Evolutionary conservation across 2,797 vertebrate genomes (phyloP), one percentile per base, ranked within the genome.

Genomic region (Holocentrus rufus): DNA sequence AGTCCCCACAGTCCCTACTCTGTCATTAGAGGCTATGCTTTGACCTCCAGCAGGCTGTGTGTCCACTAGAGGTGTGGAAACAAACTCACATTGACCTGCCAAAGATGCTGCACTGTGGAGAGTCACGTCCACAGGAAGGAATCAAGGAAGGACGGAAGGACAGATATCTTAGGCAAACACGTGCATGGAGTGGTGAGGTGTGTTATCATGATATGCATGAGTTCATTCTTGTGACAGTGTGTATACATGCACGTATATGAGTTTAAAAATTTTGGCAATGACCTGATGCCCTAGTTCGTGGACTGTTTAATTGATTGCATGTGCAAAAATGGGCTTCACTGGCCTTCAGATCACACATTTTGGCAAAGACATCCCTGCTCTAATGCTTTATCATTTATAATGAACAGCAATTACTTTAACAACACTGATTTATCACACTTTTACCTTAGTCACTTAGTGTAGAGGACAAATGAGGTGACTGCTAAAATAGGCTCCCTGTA

Each of bases 71-170:
- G 34, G 36, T 47, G 53, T 60, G 10, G 25, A 44, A 22, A 49
- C 22, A n/a, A 56, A 34, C 30, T 20, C 11, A 10, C 22, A 39
- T 2, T 31, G 36, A 7, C 53, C 22, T 44, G 42, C 42, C 42
- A 27, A 52, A 39, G 57, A 18, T 49, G 31, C 44, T 31, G 52
- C 39, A 30, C 72, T 69, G 59, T 55, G 61, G 13, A 5, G 20
- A 0, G 34, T 84, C 84, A 85, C 64, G 71, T 82, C 73, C 69
- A 58, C 82, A 77, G 10, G 23, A 53, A 25, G 31, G 57, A 56
- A 25, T 14, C 23, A 9, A 23, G 20, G 17, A 23, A 56, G 31
- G 60, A 17, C 30, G 13, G 47, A 47, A 74, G 25, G 46, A 17
- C 52, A 76, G 71, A 52, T 39, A 42, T 49, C 46, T 54, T 31